Conservation (phyloP, 2,797 vertebrate genomes). For the Siniperca scherzeri region DNA sequence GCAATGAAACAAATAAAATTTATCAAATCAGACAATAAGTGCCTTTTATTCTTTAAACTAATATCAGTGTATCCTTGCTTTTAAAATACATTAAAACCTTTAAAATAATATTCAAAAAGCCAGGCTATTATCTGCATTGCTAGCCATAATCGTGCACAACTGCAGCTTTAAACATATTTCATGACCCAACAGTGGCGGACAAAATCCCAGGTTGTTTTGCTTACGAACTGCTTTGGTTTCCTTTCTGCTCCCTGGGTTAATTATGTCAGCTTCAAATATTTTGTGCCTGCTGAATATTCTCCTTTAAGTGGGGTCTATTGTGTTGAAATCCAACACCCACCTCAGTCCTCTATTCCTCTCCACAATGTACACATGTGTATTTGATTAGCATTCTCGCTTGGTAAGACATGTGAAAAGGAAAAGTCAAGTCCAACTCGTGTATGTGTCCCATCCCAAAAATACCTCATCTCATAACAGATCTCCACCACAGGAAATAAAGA, state of each 20-base stretch:
- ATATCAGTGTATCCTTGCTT: not conserved
- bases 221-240: slow-evolving; percentile 53
- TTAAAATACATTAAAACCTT: slow-evolving; percentile 25
- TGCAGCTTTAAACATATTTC: slow-evolving; percentile 18
- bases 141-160: slow-evolving; percentile 17
- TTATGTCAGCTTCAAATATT: slow-evolving; percentile 66
- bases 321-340: slow-evolving; percentile 70
- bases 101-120: slow-evolving; percentile 3
- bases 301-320: slow-evolving; percentile 62
- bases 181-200: slow-evolving; percentile 26
- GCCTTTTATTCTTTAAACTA: not conserved
- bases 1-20: not conserved
- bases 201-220: slow-evolving; percentile 53
- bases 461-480: slow-evolving; percentile 64
- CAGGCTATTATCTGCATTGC: not conserved
- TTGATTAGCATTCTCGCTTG: slow-evolving; percentile 62
- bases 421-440: slow-evolving; percentile 49
- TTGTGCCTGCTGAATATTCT: slow-evolving; percentile 59
- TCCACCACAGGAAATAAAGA: slow-evolving; percentile 66
- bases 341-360: slow-evolving; percentile 37
- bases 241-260: slow-evolving; percentile 57
- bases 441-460: slow-evolving; percentile 55
- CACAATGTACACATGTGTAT: slow-evolving; percentile 51
- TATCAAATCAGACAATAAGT: not conserved
- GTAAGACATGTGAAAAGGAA: slow-evolving; percentile 61